A percentile compares a stretch with the other conserved stretches of the same genome.
Conservation (phyloP, 2,113 vertebrate species). For the Monopterus albus region DNA sequence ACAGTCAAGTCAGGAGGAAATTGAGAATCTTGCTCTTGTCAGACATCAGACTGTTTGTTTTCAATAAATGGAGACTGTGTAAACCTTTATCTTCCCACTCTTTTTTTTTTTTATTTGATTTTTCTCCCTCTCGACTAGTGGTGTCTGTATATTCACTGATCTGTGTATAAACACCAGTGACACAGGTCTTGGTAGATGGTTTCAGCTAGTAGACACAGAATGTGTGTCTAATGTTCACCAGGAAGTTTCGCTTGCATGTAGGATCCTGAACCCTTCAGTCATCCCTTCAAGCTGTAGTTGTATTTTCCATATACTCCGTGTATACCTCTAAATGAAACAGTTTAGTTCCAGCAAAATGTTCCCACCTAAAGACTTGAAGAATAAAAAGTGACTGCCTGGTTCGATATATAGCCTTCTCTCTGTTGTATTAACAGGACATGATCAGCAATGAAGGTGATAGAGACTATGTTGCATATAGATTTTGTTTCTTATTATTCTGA, state of each 20-base stretch:
- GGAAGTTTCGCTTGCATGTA: slow-evolving; percentile 24
- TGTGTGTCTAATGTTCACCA: background rate
- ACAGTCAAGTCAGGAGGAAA: slow-evolving; percentile 12
- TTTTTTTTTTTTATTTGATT: slow-evolving; percentile 10
- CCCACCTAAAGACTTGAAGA: background rate
- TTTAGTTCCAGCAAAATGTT: background rate
- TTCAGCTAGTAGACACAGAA: background rate
- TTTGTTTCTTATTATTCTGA: slow-evolving; percentile 13
- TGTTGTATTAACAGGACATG: background rate
- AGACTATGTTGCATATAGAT: slow-evolving; percentile 9
- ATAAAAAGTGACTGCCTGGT: background rate
- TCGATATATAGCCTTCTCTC: background rate
- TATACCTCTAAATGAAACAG: background rate
- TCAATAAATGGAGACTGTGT: slow-evolving; percentile 54
- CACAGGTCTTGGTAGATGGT: slow-evolving; percentile 1
- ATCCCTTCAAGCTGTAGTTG: slow-evolving; percentile 3
- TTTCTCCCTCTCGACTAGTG: background rate
- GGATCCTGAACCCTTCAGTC: slow-evolving; percentile 41
- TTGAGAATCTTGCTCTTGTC: slow-evolving; percentile 9
- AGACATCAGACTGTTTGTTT: slow-evolving; percentile 26
- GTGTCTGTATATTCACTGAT: slow-evolving; percentile 25
- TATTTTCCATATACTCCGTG: background rate
- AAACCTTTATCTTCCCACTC: slow-evolving; percentile 15
- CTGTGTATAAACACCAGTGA: slow-evolving; percentile 5
- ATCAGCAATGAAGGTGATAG: background rate